These are phyloP conservation scores for Mus spicilegus DNA, from an alignment of 2,113 vertebrate species.

Conservation along the genomic window DNA sequence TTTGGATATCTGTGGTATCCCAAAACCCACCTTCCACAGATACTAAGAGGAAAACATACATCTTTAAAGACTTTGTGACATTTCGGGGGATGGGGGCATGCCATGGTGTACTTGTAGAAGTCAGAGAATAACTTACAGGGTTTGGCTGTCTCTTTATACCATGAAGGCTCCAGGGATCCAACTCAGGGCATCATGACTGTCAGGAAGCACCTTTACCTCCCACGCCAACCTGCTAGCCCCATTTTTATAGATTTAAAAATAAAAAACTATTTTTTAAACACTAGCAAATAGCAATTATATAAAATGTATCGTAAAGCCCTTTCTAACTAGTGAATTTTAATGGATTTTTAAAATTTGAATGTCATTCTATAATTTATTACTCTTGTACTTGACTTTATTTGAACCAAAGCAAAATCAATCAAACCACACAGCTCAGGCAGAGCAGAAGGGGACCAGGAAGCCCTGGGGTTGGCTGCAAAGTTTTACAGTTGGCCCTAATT, in stretches of 20 bases:
- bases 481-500: neutral
- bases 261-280: conserved; percentile 41
- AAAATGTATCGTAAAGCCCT: conserved; percentile 24
- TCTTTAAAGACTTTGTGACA: neutral
- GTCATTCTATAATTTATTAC: conserved; percentile 43
- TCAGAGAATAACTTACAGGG: neutral
- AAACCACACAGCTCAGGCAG: conserved; percentile 15
- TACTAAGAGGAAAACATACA: neutral
- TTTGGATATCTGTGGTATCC: neutral
- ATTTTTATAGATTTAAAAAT: neutral
- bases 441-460: neutral
- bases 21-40: neutral
- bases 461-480: neutral
- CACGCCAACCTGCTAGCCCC: neutral
- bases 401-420: conserved; percentile 47
- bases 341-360: neutral
- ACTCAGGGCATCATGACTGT: too few species aligned
- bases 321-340: conserved; percentile 27
- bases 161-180: neutral
- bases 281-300: neutral
- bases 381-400: conserved; percentile 26
- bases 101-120: neutral
- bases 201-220: neutral
- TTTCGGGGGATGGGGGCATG: neutral
- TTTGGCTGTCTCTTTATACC: neutral